Conservation (phyloP, 2,888 invertebrate species). For the Cyclophora punctaria region DNA sequence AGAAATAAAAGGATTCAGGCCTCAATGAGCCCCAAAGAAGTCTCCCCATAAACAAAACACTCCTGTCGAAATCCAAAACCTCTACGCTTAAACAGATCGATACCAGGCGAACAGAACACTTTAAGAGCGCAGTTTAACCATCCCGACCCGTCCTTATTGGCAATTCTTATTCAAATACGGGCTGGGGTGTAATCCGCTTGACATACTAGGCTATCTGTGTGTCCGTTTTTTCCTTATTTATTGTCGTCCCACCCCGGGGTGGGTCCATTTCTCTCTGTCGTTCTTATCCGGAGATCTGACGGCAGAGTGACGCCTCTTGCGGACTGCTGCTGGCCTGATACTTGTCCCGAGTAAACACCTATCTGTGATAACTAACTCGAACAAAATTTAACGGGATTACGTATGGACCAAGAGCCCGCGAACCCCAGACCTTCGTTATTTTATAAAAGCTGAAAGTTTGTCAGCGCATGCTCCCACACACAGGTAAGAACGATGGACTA, state of each 20-base stretch:
- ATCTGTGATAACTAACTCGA: too few relatives aligned
- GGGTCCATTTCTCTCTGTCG: slow-evolving; percentile 69
- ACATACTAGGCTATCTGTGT: slow-evolving; percentile 62
- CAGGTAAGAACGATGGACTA: too few relatives aligned
- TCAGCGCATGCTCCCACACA: too few relatives aligned
- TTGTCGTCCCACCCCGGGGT: slow-evolving; percentile 44
- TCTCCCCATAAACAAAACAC: slow-evolving; percentile 15
- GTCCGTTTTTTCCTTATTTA: slow-evolving; percentile 67
- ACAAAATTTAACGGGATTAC: slow-evolving; percentile 19
- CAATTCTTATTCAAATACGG: slow-evolving; percentile 71
- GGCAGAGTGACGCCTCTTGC: slow-evolving; percentile 58
- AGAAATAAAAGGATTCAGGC: too few relatives aligned
- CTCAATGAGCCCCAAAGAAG: neutral
- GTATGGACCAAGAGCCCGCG: too few relatives aligned
- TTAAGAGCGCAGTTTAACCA: slow-evolving; percentile 45
- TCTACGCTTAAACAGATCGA: slow-evolving; percentile 42
- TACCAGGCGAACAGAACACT: slow-evolving; percentile 48
- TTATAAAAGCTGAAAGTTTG: too few relatives aligned
- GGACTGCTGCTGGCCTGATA: slow-evolving; percentile 44
- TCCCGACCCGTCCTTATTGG: slow-evolving; percentile 50
- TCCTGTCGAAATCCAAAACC: slow-evolving; percentile 19
- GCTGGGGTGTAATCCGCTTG: slow-evolving; percentile 57
- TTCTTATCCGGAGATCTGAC: slow-evolving; percentile 67
- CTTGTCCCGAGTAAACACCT: slow-evolving; percentile 24
- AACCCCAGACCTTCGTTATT: too few relatives aligned